A percentile compares a stretch with the other conserved stretches of the same genome.
Evolutionary conservation across 2,113 vertebrate genomes (phyloP).

Genomic region (Silurus asotus): DNA sequence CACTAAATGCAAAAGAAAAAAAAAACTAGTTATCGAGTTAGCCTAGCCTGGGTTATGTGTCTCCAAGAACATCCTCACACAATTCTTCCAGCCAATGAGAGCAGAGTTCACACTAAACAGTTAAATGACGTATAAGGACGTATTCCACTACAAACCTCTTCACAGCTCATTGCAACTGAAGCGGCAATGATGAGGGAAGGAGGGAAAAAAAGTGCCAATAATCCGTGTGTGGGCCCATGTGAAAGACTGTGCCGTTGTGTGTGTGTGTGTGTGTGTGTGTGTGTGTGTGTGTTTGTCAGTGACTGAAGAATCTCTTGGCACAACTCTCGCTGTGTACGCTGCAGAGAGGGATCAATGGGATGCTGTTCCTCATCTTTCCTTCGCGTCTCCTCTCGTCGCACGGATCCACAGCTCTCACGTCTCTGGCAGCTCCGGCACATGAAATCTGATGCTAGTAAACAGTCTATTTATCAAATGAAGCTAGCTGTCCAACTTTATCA

Average conservation of each 20-base stretch:
- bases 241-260: conserved; percentile 19
- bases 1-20: conserved; percentile 61
- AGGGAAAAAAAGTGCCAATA: neutral
- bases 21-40: conserved; percentile 40
- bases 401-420: conserved; percentile 32
- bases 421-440: conserved; percentile 14
- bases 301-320: conserved; percentile 40
- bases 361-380: conserved; percentile 20
- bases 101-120: neutral
- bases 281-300: conserved; percentile 32
- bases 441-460: conserved; percentile 42
- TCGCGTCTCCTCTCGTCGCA: conserved; percentile 26
- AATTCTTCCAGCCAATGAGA: neutral
- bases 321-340: conserved; percentile 39
- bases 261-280: conserved; percentile 26
- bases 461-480: conserved; percentile 34
- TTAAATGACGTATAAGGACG: neutral
- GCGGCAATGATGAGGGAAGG: conserved; percentile 5
- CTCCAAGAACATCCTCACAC: neutral
- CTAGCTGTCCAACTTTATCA: conserved; percentile 25
- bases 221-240: conserved; percentile 30
- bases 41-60: conserved; percentile 5
- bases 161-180: conserved; percentile 6
- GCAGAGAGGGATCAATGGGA: conserved; percentile 49
- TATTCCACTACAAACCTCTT: neutral